Percentiles rank a stretch among this genome's conserved stretches.
Conservation (phyloP, 2,888 invertebrate genomes). For the Cheilosia soror region DNA sequence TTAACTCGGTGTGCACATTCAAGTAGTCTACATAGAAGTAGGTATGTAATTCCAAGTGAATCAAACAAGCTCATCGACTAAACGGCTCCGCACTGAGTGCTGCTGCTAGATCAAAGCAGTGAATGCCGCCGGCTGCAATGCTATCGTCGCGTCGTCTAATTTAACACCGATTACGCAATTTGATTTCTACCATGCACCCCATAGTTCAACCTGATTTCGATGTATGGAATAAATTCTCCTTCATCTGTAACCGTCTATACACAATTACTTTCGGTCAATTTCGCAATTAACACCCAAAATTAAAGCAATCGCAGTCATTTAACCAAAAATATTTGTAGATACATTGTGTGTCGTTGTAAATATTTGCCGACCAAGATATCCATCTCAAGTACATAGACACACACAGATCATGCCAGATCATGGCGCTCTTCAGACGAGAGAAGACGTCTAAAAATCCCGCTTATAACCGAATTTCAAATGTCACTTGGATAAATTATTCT, state of each 20-base stretch:
- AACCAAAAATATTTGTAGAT: constrained; percentile 37
- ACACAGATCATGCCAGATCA: constrained; percentile 12
- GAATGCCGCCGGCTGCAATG: constrained; percentile 7
- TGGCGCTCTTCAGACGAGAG: constrained; percentile 1
- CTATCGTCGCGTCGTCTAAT: constrained; percentile 38
- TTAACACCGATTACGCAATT: constrained; percentile 59
- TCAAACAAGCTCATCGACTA: constrained; percentile 51
- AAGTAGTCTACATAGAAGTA: background rate
- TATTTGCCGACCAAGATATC: constrained; percentile 46
- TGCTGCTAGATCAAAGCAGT: constrained; percentile 32
- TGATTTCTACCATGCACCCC: constrained; percentile 52
- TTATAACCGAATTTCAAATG: constrained; percentile 54
- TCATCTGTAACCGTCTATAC: background rate
- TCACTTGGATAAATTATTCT: constrained; percentile 39
- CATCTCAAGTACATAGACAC: constrained; percentile 6
- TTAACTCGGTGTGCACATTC: constrained; percentile 31
- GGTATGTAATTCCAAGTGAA: constrained; percentile 38
- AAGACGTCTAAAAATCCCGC: constrained; percentile 26
- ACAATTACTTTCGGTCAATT: constrained; percentile 49
- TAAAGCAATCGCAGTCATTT: constrained; percentile 38
- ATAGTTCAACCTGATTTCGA: constrained; percentile 46
- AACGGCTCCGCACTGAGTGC: constrained; percentile 35
- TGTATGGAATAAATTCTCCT: constrained; percentile 42
- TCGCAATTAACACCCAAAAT: constrained; percentile 47
- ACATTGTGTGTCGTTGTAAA: constrained; percentile 1